phyloP scores from a whole-genome alignment of 2,113 vertebrate genomes.

The Kryptolebias marmoratus region DNA sequence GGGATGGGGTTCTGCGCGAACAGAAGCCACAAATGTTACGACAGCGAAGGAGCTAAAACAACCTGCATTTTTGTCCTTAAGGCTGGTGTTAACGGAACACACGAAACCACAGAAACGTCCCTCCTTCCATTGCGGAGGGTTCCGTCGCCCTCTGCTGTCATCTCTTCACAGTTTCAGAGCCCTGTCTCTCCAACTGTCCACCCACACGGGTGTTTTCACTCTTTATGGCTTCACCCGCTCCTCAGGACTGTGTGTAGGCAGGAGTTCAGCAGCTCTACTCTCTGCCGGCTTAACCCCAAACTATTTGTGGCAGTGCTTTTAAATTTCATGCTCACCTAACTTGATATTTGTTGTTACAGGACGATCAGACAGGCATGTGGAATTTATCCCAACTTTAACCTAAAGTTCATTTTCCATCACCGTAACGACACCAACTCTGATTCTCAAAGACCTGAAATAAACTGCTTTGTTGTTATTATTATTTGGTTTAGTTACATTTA shows the following conservation, averaged over 20 bases:
- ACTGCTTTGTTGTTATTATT: too few relatives aligned
- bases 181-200: slow-evolving; percentile 12
- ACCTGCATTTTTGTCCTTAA: not conserved
- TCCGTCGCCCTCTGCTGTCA: slow-evolving; percentile 18
- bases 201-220: slow-evolving; percentile 35
- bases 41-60: not conserved
- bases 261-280: not conserved
- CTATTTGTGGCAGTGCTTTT: too few relatives aligned
- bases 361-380: too few relatives aligned
- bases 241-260: not conserved
- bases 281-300: not conserved
- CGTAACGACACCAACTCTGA: too few relatives aligned
- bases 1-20: not conserved
- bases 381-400: too few relatives aligned
- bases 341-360: too few relatives aligned
- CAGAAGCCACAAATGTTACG: not conserved
- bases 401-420: too few relatives aligned
- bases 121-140: slow-evolving; percentile 7
- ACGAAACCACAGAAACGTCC: slow-evolving; percentile 12
- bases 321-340: too few relatives aligned
- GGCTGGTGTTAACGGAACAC: not conserved
- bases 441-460: too few relatives aligned
- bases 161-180: slow-evolving; percentile 11
- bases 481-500: too few relatives aligned
- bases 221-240: not conserved